These are phyloP conservation scores for Microchirus variegatus DNA, from an alignment of 2,797 vertebrate genomes.

Conservation along the genomic window DNA sequence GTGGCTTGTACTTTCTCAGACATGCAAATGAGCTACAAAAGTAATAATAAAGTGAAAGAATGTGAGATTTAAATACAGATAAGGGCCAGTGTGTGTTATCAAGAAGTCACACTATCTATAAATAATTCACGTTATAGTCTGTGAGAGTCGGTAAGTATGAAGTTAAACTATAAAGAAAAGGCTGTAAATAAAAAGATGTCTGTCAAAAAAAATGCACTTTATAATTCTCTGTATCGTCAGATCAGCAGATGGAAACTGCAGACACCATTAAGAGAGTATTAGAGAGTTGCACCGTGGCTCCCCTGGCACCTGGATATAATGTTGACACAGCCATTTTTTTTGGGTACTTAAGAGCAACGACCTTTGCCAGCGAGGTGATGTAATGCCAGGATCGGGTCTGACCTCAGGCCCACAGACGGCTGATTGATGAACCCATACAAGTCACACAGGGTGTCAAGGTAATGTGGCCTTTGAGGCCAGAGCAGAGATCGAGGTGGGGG, in stretches of 20 bases:
- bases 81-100: background rate
- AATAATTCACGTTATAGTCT: background rate
- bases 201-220: constrained; percentile 28
- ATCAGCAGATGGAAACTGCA: constrained; percentile 21
- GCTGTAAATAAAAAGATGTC: background rate
- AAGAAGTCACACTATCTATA: background rate
- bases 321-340: constrained; percentile 41
- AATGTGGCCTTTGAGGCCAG: constrained; percentile 43
- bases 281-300: constrained; percentile 25
- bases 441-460: constrained; percentile 34
- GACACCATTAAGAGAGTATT: constrained; percentile 28
- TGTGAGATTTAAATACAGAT: too few species aligned
- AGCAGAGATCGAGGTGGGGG: background rate
- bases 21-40: too few species aligned
- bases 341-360: constrained; percentile 36
- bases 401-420: constrained; percentile 33
- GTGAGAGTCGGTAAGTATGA: background rate
- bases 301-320: constrained; percentile 20
- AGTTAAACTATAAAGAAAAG: background rate
- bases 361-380: constrained; percentile 59
- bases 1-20: too few species aligned
- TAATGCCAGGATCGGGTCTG: constrained; percentile 44
- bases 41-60: too few species aligned
- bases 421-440: constrained; percentile 36
- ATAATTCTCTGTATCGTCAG: constrained; percentile 24